These are phyloP conservation scores for Rostratula benghalensis DNA, from an alignment of 2,113 vertebrate species.

Conservation along the genomic window DNA sequence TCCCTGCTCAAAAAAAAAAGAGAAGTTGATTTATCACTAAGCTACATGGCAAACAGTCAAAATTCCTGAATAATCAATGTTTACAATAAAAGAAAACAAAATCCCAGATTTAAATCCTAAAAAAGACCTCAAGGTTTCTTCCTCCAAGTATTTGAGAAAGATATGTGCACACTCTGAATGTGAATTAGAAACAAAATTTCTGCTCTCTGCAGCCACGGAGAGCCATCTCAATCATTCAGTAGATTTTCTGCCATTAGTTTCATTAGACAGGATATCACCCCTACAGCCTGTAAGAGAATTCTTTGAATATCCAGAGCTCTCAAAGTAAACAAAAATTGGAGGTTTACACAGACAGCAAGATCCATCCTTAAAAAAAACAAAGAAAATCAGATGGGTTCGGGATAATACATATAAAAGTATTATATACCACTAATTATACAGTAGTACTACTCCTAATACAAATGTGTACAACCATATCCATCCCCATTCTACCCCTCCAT, in stretches of 20 bases:
- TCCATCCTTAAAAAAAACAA: neutral
- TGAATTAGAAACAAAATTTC: neutral
- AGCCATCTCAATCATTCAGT: neutral
- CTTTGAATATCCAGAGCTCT: conserved; percentile 16
- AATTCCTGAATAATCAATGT: conserved; percentile 1
- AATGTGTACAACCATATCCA: neutral
- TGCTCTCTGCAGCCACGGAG: neutral
- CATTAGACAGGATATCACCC: neutral
- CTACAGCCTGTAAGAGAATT: neutral
- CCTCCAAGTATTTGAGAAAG: conserved; percentile 23
- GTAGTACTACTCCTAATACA: conserved; percentile 45
- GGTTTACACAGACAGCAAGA: neutral
- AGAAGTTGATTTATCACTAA: conserved; percentile 44
- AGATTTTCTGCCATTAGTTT: conserved; percentile 4
- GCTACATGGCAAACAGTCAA: conserved; percentile 47
- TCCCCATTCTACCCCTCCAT: neutral
- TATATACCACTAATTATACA: neutral
- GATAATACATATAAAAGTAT: conserved; percentile 26
- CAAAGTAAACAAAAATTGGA: neutral
- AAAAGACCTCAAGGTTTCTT: neutral
- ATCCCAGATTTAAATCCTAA: neutral
- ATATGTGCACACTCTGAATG: conserved; percentile 10
- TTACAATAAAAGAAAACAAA: neutral
- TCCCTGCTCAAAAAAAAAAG: conserved; percentile 44
- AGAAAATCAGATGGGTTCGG: neutral